These are phyloP conservation scores for Leontopithecus rosalia DNA, from an alignment of 2,797 vertebrate genomes.

Conservation along the genomic window DNA sequence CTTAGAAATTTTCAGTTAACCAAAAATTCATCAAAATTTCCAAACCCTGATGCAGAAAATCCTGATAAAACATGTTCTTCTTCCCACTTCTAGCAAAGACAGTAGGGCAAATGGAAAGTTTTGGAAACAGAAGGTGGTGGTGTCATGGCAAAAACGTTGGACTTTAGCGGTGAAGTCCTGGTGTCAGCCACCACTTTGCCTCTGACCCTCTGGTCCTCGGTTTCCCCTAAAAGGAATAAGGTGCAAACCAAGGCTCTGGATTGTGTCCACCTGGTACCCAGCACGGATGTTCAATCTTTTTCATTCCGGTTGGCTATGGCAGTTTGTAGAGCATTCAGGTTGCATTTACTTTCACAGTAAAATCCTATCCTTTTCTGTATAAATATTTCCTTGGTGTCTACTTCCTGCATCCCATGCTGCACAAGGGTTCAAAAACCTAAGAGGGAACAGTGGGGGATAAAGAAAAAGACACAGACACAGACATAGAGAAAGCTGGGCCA, in stretches of 20 bases:
- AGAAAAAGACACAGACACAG: too few species aligned
- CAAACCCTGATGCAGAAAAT: neutral
- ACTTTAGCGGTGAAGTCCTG: too few species aligned
- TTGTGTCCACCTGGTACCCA: neutral
- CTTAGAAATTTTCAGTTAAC: constrained; percentile 14
- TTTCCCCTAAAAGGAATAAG: neutral
- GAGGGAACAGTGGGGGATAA: too few species aligned
- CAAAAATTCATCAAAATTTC: constrained; percentile 8
- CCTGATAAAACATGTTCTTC: neutral
- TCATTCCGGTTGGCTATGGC: neutral
- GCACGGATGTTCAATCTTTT: too few species aligned
- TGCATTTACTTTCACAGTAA: neutral
- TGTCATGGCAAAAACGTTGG: neutral
- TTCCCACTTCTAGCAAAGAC: neutral
- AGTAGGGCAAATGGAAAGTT: neutral
- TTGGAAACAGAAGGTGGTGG: neutral
- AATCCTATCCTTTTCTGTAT: neutral
- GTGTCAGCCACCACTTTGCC: neutral
- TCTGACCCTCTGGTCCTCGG: neutral
- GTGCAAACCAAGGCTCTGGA: accelerated
- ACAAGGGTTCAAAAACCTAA: too few species aligned
- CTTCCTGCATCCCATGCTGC: too few species aligned
- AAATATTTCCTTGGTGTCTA: neutral
- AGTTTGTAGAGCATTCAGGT: neutral
- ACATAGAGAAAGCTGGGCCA: too few species aligned